Evolutionary conservation across 1,140 invertebrate species (phyloP).

Genomic region (Hyles vespertilio): DNA sequence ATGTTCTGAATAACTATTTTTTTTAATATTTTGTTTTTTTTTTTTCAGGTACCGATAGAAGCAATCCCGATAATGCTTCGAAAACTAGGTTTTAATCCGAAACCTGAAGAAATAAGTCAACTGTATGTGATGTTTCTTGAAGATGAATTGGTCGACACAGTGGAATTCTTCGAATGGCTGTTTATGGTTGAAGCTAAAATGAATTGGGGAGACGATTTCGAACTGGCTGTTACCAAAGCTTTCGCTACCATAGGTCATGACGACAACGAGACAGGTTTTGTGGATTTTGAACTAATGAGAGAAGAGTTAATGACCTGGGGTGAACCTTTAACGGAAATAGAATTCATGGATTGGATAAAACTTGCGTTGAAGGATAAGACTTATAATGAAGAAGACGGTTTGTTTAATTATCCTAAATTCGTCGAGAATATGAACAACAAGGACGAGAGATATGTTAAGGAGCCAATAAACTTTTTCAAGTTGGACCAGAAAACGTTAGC

Average conservation of each 20-base stretch:
- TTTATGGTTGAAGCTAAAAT: conserved; percentile 68
- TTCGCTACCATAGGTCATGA: conserved; percentile 55
- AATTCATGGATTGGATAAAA: conserved; percentile 55
- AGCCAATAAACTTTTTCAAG: conserved; percentile 68
- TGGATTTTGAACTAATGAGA: conserved; percentile 44
- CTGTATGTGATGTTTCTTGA: conserved; percentile 54
- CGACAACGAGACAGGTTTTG: conserved; percentile 47
- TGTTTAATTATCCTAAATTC: conserved; percentile 54
- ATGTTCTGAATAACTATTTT: neutral
- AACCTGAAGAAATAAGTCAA: conserved; percentile 45
- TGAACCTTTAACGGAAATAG: conserved; percentile 55
- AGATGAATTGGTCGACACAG: conserved; percentile 59
- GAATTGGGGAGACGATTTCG: conserved; percentile 58
- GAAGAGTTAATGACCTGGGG: conserved; percentile 57
- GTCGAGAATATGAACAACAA: conserved; percentile 65
- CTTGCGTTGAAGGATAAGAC: conserved; percentile 58
- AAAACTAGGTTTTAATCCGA: conserved; percentile 64
- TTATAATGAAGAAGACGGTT: conserved; percentile 43
- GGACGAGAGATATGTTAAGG: conserved; percentile 48
- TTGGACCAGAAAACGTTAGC: conserved; percentile 65
- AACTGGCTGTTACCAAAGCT: conserved; percentile 51
- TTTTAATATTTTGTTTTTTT: neutral
- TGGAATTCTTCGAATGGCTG: conserved; percentile 57
- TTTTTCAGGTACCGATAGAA: conserved; percentile 44
- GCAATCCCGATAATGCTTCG: conserved; percentile 56